Conservation (phyloP, 2,113 vertebrate species). For the Marcusenius ussheri region DNA sequence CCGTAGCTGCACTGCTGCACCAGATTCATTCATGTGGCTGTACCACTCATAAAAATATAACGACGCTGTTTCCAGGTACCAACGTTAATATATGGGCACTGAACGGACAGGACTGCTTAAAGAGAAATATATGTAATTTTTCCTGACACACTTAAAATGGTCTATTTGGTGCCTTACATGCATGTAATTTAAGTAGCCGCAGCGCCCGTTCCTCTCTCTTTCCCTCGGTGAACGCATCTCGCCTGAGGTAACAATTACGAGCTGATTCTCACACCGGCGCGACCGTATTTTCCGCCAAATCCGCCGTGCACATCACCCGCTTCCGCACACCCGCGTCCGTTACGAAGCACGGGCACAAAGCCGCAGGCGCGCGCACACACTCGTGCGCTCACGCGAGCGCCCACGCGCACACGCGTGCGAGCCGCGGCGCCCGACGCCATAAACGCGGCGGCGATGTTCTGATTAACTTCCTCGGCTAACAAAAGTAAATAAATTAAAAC, state of each 20-base stretch:
- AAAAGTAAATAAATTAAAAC: slow-evolving; percentile 9
- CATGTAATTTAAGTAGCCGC: neutral
- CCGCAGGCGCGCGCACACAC: neutral
- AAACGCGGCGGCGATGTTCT: neutral
- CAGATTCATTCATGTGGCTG: neutral
- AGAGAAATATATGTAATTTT: neutral
- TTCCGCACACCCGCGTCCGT: neutral
- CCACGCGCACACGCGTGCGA: neutral
- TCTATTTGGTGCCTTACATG: neutral
- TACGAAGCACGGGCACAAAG: neutral
- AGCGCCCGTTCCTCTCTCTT: neutral
- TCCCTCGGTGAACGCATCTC: neutral
- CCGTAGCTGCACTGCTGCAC: neutral
- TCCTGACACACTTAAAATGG: neutral
- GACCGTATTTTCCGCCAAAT: neutral
- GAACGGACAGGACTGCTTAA: neutral
- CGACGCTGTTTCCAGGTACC: neutral
- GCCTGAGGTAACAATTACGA: neutral
- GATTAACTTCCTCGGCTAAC: neutral
- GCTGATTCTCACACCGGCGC: neutral
- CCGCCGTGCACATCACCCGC: neutral
- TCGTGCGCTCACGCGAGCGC: too few species aligned
- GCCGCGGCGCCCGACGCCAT: neutral
- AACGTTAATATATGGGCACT: neutral
- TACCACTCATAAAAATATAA: neutral